Percentiles rank a stretch among this genome's conserved stretches.
These are phyloP conservation scores for Glyphotaelius pellucidus DNA, from an alignment of 2,888 invertebrate genomes.

Conservation along the genomic window DNA sequence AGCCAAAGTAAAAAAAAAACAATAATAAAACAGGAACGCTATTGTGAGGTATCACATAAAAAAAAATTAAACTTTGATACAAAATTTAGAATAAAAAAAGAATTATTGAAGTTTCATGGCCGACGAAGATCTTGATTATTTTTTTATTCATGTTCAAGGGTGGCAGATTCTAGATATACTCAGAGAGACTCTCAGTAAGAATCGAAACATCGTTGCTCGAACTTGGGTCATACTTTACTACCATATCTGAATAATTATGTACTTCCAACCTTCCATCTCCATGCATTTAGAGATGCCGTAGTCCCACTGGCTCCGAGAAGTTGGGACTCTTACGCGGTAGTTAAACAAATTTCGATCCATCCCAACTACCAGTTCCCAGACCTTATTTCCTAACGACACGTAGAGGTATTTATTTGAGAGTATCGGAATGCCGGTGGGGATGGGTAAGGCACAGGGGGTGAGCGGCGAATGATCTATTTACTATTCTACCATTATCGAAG, in stretches of 20 bases:
- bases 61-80: no score
- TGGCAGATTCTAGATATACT: no score
- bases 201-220: neutral
- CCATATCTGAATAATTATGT: neutral
- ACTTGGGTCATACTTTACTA: neutral
- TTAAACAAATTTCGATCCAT: neutral
- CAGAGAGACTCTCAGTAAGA: neutral
- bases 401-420: slow-evolving; percentile 56
- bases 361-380: neutral
- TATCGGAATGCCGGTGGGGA: slow-evolving; percentile 57
- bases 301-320: neutral
- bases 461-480: slow-evolving; percentile 61
- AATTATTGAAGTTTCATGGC: no score
- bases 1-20: no score
- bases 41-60: no score
- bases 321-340: neutral
- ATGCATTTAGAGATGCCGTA: neutral
- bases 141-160: no score
- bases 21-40: no score
- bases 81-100: no score
- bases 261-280: neutral
- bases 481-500: slow-evolving; percentile 50
- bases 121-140: no score
- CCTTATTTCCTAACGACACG: slow-evolving; percentile 11
- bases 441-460: slow-evolving; percentile 2